phyloP scores from a whole-genome alignment of 2,888 invertebrate species.

The Seira ritae region DNA sequence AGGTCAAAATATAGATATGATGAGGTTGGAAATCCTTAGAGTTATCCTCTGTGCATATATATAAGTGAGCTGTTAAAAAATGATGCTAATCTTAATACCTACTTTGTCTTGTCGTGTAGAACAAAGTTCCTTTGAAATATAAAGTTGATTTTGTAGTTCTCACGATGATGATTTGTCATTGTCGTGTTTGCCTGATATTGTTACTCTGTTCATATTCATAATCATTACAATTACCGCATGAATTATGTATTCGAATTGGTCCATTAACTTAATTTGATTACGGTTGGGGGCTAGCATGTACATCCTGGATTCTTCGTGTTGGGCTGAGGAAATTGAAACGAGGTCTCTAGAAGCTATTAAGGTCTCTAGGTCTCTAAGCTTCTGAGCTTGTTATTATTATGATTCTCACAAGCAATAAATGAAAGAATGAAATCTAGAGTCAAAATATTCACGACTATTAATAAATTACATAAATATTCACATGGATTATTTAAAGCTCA shows the following conservation, averaged over 20 bases:
- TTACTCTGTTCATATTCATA: background rate
- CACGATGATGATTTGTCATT: background rate
- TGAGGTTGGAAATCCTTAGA: background rate
- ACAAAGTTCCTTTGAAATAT: no score
- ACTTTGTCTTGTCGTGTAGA: background rate
- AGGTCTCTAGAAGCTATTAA: no score
- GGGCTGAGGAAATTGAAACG: background rate
- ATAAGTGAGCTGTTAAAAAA: background rate
- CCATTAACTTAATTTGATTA: conserved; percentile 43
- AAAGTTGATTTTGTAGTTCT: background rate
- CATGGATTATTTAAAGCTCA: background rate
- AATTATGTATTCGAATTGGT: conserved; percentile 25
- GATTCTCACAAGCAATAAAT: no score
- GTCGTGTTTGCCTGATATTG: background rate
- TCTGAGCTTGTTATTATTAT: no score
- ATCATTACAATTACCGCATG: background rate
- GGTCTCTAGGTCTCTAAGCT: background rate
- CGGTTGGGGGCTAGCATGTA: background rate
- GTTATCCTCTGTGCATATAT: no score
- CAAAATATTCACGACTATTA: background rate
- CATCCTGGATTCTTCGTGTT: conserved; percentile 3
- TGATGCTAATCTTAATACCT: no score
- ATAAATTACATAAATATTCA: background rate
- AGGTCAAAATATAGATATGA: conserved; percentile 1
- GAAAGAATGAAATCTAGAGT: background rate